phyloP scores from a whole-genome alignment of 2,888 invertebrate genomes.

The Drosophila rubida region DNA sequence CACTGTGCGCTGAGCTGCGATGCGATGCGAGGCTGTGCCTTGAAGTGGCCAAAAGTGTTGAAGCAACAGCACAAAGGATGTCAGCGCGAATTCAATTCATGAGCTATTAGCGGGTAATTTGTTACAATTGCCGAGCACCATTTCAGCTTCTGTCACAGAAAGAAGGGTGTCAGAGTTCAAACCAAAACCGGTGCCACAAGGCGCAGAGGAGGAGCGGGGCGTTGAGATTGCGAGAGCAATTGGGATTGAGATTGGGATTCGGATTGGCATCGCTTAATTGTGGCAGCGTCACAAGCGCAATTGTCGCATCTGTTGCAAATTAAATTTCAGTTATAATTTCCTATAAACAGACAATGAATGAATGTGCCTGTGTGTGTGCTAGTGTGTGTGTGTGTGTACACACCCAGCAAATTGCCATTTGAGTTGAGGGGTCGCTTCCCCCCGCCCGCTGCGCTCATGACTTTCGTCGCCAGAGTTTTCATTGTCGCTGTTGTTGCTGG shows the following conservation, averaged over 20 bases:
- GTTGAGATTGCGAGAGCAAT: neutral
- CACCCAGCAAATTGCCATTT: slow-evolving; percentile 81
- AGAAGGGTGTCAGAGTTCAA: slow-evolving; percentile 77
- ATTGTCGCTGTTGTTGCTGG: slow-evolving; percentile 48
- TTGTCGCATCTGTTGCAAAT: slow-evolving; percentile 83
- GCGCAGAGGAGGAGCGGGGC: neutral
- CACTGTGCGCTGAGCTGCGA: slow-evolving; percentile 58
- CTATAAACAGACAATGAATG: slow-evolving; percentile 62
- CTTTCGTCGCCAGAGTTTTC: slow-evolving; percentile 47
- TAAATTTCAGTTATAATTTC: slow-evolving; percentile 82
- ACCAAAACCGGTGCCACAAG: slow-evolving; percentile 64
- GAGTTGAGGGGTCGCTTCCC: slow-evolving; percentile 67
- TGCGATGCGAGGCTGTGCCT: slow-evolving; percentile 69
- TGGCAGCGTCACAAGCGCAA: slow-evolving; percentile 39
- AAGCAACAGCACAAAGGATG: slow-evolving; percentile 45
- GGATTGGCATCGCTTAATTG: slow-evolving; percentile 50
- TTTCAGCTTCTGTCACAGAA: slow-evolving; percentile 20
- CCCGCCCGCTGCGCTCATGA: slow-evolving; percentile 33
- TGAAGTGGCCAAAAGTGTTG: slow-evolving; percentile 78
- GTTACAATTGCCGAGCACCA: slow-evolving; percentile 68
- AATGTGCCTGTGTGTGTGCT: slow-evolving; percentile 18
- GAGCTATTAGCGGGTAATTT: slow-evolving; percentile 82
- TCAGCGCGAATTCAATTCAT: slow-evolving; percentile 66
- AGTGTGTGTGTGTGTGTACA: slow-evolving; percentile 45
- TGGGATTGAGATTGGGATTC: neutral